Percentiles rank a stretch among this genome's conserved stretches.
Conservation (phyloP, 2,797 vertebrate species). For the Hemitrygon akajei region DNA sequence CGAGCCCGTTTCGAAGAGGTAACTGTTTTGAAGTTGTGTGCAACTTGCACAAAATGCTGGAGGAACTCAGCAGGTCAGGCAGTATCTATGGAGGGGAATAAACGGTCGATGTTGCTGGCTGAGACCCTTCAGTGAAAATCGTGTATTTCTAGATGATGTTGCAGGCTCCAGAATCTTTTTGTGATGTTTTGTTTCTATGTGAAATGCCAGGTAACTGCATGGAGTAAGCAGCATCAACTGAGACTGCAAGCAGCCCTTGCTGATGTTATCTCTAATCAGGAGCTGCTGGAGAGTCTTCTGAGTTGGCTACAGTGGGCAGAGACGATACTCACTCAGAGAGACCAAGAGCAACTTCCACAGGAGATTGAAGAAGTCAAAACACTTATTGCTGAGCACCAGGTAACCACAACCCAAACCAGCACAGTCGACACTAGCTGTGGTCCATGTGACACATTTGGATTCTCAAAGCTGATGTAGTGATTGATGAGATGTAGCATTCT, state of each 20-base stretch:
- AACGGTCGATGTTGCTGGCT: too few species aligned
- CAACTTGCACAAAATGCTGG: too few species aligned
- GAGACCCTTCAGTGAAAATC: too few species aligned
- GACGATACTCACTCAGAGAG: slow-evolving; percentile 79
- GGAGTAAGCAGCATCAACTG: slow-evolving; percentile 93
- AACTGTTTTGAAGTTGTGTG: slow-evolving; percentile 45
- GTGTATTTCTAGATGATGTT: background rate
- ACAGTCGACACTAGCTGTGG: too few species aligned
- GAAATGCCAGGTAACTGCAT: slow-evolving; percentile 77
- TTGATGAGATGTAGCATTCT: background rate
- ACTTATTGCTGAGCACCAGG: slow-evolving; percentile 94
- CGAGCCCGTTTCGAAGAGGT: slow-evolving; percentile 97
- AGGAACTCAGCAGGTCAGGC: too few species aligned
- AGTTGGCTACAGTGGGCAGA: slow-evolving; percentile 94
- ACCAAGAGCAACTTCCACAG: slow-evolving; percentile 82
- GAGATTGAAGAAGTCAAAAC: slow-evolving; percentile 89
- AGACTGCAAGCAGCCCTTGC: slow-evolving; percentile 74
- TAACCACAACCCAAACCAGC: slow-evolving; percentile 46
- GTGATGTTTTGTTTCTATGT: background rate
- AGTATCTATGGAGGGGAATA: too few species aligned
- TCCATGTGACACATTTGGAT: background rate
- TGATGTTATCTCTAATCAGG: slow-evolving; percentile 78
- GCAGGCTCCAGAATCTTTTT: background rate
- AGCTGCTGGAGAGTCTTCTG: slow-evolving; percentile 83
- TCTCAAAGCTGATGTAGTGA: background rate